Evolutionary conservation across 2,113 vertebrate genomes (phyloP).

Genomic region (Forbesichthys agassizii): DNA sequence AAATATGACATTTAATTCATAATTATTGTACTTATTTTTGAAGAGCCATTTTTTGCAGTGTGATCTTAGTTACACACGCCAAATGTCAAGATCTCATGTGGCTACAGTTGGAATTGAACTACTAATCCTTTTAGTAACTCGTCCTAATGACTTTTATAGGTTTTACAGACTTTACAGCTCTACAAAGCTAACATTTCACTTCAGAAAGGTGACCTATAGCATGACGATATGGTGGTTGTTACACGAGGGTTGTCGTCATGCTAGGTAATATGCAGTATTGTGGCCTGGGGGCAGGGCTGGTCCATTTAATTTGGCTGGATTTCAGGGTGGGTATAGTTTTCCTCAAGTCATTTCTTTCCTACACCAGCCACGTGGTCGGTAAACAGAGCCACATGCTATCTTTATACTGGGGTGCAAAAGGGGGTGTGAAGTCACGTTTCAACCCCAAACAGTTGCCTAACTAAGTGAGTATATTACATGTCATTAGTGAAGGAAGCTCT

Average conservation of each 20-base stretch:
- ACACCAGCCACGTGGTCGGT: constrained; percentile 22
- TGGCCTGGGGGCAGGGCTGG: constrained; percentile 4
- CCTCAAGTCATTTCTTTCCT: constrained; percentile 11
- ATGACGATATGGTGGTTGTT: no score
- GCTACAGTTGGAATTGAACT: neutral
- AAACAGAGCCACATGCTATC: constrained; percentile 60
- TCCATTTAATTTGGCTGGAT: neutral
- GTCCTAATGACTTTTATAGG: neutral
- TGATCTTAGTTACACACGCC: neutral
- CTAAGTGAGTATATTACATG: constrained; percentile 8
- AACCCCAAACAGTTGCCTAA: constrained; percentile 36
- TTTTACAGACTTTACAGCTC: neutral
- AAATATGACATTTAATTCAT: no score
- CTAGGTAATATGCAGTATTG: neutral
- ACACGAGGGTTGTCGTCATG: neutral
- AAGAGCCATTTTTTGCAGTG: no score
- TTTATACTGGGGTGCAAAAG: constrained; percentile 29
- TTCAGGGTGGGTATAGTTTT: neutral
- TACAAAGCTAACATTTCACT: neutral
- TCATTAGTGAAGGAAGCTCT: constrained; percentile 28
- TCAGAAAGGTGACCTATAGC: neutral
- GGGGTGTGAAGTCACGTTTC: constrained; percentile 43
- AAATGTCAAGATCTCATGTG: neutral
- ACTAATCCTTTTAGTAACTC: neutral
- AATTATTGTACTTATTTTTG: no score